A percentile compares a stretch with the other conserved stretches of the same genome.
These are phyloP conservation scores for Xanthia togata DNA, from an alignment of 2,888 invertebrate species.

Conservation along the genomic window DNA sequence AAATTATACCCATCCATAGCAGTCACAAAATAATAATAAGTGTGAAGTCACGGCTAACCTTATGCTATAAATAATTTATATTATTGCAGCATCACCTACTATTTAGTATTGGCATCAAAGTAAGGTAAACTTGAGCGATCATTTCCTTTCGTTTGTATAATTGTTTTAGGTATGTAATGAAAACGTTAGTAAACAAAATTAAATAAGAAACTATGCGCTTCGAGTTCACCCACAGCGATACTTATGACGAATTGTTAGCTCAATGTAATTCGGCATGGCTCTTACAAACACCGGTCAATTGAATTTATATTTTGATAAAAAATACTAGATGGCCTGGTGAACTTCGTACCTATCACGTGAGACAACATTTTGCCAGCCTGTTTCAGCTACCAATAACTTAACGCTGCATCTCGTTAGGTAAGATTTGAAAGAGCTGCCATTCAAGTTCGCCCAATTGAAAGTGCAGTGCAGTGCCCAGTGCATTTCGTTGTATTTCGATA, in stretches of 20 bases:
- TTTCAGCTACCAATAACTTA: background rate
- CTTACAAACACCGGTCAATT: background rate
- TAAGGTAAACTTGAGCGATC: background rate
- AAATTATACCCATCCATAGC: constrained; percentile 10
- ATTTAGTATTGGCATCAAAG: background rate
- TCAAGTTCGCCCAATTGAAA: background rate
- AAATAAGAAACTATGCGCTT: background rate
- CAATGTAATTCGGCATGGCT: constrained; percentile 26
- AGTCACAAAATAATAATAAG: background rate
- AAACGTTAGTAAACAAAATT: background rate
- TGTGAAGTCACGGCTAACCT: background rate
- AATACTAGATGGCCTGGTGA: background rate
- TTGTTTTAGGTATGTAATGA: background rate
- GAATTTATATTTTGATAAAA: background rate
- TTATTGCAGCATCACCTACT: background rate
- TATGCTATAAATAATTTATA: background rate
- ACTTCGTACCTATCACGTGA: no score
- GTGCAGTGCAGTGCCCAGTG: no score
- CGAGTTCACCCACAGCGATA: constrained; percentile 3
- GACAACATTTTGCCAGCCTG: no score
- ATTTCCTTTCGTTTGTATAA: constrained; percentile 1
- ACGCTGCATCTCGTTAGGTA: background rate
- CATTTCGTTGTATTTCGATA: background rate
- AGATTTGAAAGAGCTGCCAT: background rate
- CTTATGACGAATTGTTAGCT: constrained; percentile 14